Evolutionary conservation across 2,888 invertebrate species (phyloP).

Genomic region (Proisotoma minuta): DNA sequence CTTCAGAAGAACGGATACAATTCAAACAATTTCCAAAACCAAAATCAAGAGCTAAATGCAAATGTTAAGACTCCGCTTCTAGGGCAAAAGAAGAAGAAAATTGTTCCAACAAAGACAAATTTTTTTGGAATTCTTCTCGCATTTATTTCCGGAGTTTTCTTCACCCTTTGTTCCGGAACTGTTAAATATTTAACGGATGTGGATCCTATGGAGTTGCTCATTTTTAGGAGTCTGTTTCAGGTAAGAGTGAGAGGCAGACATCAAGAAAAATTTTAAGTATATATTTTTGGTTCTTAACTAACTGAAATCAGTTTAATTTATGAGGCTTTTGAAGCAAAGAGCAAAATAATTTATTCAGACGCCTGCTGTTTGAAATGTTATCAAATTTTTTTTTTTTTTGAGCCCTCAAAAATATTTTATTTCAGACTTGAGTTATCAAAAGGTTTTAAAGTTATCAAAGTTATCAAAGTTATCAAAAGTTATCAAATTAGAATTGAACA

Average conservation of each 20-base stretch:
- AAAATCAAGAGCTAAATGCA: constrained; percentile 1
- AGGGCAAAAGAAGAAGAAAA: constrained; percentile 34
- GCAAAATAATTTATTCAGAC: neutral
- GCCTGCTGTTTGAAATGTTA: neutral
- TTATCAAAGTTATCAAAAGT: too few relatives aligned
- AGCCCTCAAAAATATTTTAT: too few relatives aligned
- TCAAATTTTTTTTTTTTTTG: neutral
- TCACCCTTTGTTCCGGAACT: constrained; percentile 53
- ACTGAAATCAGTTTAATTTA: neutral
- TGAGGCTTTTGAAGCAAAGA: neutral
- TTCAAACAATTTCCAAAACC: constrained; percentile 1
- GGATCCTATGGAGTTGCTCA: constrained; percentile 53
- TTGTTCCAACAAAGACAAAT: constrained; percentile 44
- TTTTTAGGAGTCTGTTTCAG: constrained; percentile 52
- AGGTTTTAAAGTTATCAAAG: too few relatives aligned
- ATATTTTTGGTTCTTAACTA: neutral
- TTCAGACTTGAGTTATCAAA: too few relatives aligned
- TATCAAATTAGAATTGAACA: too few relatives aligned
- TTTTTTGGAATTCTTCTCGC: constrained; percentile 52
- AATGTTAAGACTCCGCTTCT: constrained; percentile 39
- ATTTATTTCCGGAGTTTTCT: constrained; percentile 54
- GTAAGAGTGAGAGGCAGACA: too few relatives aligned
- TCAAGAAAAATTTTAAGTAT: neutral
- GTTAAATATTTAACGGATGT: constrained; percentile 53
- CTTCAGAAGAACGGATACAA: constrained; percentile 24